Conservation (phyloP, 2,113 vertebrate species). For the Microcebus murinus region DNA sequence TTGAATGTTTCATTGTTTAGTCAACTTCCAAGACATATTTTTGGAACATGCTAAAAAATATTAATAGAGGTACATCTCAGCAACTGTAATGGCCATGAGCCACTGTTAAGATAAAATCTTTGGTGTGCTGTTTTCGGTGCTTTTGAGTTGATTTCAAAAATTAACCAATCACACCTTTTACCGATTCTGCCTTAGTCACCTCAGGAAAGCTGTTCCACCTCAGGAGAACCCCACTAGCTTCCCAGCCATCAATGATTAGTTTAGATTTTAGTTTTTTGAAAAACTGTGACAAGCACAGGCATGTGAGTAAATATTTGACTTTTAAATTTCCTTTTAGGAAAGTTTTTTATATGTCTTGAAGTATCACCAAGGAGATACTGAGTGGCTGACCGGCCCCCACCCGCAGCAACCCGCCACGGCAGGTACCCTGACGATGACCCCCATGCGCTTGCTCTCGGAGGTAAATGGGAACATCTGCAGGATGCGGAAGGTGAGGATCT, state of each 20-base stretch:
- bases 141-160: neutral
- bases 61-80: neutral
- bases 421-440: conserved; percentile 93
- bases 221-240: neutral
- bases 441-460: conserved; percentile 98
- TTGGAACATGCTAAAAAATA: neutral
- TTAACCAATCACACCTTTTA: neutral
- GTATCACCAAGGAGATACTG: neutral
- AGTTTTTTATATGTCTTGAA: neutral
- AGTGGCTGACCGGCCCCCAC: no score
- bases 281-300: neutral
- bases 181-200: no score
- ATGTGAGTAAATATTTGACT: neutral
- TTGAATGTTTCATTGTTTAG: neutral
- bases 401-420: no score
- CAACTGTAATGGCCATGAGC: neutral
- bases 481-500: conserved; percentile 94
- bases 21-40: neutral
- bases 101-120: neutral
- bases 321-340: neutral
- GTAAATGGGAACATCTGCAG: conserved; percentile 92
- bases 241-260: neutral
- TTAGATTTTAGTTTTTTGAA: neutral
- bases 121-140: neutral
- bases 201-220: neutral